Percentiles rank a stretch among this genome's conserved stretches.
phyloP scores from a whole-genome alignment of 2,888 invertebrate genomes.

The Anticlea derivata region DNA sequence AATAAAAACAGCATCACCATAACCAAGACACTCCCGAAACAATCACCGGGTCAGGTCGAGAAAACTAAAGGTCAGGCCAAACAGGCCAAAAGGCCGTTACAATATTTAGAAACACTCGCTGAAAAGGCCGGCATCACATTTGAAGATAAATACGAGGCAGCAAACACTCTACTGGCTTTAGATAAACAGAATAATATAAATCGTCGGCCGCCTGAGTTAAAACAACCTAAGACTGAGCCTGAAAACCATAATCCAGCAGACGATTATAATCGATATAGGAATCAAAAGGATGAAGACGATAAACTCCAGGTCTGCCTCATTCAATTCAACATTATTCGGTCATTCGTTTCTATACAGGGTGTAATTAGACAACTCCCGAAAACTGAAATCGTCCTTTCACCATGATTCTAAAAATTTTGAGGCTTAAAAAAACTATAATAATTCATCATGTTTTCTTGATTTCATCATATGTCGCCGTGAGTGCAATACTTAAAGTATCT shows the following conservation, averaged over 20 bases:
- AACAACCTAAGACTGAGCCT: conserved; percentile 68
- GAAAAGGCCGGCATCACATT: conserved; percentile 90
- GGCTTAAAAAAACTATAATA: too few species aligned
- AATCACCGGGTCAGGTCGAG: conserved; percentile 60
- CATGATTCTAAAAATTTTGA: too few species aligned
- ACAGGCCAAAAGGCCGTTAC: conserved; percentile 74
- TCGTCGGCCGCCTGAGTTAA: conserved; percentile 66
- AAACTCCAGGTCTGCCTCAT: conserved; percentile 62
- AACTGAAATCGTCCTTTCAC: too few species aligned
- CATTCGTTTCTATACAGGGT: too few species aligned
- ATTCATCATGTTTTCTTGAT: too few species aligned
- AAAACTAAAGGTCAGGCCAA: conserved; percentile 62
- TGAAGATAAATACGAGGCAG: conserved; percentile 89
- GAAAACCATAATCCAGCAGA: conserved; percentile 64
- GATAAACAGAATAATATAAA: conserved; percentile 85
- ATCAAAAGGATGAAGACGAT: conserved; percentile 77
- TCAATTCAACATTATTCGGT: background rate
- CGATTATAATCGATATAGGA: conserved; percentile 66
- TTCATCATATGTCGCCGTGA: too few species aligned
- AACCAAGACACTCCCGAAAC: conserved; percentile 70
- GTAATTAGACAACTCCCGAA: too few species aligned
- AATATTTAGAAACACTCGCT: conserved; percentile 88
- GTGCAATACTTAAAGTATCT: too few species aligned
- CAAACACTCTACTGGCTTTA: conserved; percentile 85
- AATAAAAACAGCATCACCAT: conserved; percentile 81